phyloP scores from a whole-genome alignment of 1,140 invertebrate genomes.

The Drosophila lini region DNA sequence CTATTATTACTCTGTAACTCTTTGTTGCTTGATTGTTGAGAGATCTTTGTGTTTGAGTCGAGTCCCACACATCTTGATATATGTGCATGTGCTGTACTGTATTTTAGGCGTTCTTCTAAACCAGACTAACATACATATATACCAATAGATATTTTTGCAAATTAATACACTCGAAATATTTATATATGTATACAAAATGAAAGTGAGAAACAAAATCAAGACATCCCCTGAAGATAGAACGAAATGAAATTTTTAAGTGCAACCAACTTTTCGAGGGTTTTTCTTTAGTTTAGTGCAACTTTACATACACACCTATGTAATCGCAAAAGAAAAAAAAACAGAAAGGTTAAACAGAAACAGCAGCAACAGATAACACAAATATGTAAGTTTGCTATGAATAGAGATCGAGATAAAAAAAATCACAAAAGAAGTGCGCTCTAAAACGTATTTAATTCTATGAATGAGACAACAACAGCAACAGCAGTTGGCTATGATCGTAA shows the following conservation, averaged over 20 bases:
- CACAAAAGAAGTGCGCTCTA: conserved; percentile 48
- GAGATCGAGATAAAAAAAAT: conserved; percentile 34
- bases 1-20: conserved; percentile 60
- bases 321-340: conserved; percentile 12
- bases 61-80: conserved; percentile 30
- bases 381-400: conserved; percentile 67
- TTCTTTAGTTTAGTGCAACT: conserved; percentile 54
- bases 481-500: conserved; percentile 73
- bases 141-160: conserved; percentile 83
- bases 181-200: conserved; percentile 60
- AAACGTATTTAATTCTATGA: conserved; percentile 56
- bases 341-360: neutral
- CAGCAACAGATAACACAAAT: conserved; percentile 45
- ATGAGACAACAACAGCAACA: conserved; percentile 48
- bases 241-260: conserved; percentile 71
- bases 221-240: conserved; percentile 41
- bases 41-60: conserved; percentile 37
- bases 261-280: conserved; percentile 57
- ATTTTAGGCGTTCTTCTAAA: conserved; percentile 75
- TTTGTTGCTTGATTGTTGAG: conserved; percentile 78
- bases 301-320: conserved; percentile 54
- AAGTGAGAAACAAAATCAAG: conserved; percentile 56
- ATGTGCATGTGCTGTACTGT: conserved; percentile 47
- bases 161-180: conserved; percentile 76
- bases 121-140: conserved; percentile 58